A percentile compares a stretch with the other conserved stretches of the same genome.
Conservation (phyloP, 2,113 vertebrate genomes). For the Dromas ardeola region DNA sequence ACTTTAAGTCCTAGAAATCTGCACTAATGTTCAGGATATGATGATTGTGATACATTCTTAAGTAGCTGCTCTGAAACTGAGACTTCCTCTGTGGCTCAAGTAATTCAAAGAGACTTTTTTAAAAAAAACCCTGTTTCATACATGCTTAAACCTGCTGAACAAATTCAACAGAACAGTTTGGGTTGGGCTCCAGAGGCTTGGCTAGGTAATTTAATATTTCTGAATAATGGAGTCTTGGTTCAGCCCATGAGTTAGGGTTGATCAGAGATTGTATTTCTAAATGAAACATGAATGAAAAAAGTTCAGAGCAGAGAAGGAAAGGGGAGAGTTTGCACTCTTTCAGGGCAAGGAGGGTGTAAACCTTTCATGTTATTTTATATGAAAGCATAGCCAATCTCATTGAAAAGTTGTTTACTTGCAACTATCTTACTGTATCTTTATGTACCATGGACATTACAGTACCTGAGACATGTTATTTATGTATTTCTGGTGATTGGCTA, state of each 20-base stretch:
- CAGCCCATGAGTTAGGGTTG: background rate
- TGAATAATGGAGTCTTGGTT: background rate
- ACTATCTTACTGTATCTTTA: background rate
- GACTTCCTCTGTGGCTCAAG: background rate
- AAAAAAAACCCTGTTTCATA: background rate
- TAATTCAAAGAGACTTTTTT: background rate
- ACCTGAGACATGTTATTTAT: background rate
- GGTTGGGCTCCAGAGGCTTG: background rate
- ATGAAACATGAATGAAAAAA: background rate
- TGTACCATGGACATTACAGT: background rate
- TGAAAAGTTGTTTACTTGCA: background rate
- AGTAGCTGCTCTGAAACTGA: background rate
- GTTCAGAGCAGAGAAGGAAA: background rate
- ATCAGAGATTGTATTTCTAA: background rate
- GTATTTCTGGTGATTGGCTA: background rate
- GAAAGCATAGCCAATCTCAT: background rate
- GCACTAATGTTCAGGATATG: background rate
- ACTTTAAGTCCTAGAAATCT: slow-evolving; percentile 25
- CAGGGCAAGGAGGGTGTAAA: background rate
- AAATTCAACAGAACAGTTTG: background rate
- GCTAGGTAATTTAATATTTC: background rate
- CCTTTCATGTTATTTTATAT: background rate
- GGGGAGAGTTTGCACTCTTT: background rate
- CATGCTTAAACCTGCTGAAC: background rate
- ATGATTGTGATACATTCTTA: background rate